phyloP scores from a whole-genome alignment of 2,888 invertebrate genomes.

The Stratiomys singularior region DNA sequence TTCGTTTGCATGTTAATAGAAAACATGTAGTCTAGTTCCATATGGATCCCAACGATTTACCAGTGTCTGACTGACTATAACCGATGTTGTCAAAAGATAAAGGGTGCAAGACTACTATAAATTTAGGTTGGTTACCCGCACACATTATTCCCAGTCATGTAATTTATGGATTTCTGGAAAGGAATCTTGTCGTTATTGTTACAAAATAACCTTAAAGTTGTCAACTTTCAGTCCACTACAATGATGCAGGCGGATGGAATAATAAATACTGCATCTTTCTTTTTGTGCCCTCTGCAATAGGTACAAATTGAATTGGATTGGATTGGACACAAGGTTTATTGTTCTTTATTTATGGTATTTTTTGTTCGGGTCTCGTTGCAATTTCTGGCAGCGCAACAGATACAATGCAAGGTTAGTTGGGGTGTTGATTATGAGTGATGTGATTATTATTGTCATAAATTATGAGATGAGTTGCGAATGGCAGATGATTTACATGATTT shows the following conservation, averaged over 20 bases:
- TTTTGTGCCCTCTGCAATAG: background rate
- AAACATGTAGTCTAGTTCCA: no score
- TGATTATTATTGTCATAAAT: no score
- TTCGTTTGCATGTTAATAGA: background rate
- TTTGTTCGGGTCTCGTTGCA: background rate
- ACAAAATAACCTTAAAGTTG: background rate
- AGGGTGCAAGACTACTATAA: background rate
- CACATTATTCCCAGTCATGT: background rate
- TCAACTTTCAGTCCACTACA: background rate
- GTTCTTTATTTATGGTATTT: background rate
- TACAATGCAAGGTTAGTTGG: background rate
- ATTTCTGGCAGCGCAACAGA: background rate
- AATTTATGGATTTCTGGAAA: slow-evolving; percentile 16
- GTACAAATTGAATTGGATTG: background rate
- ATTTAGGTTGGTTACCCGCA: background rate
- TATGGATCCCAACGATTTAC: no score
- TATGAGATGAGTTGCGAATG: no score
- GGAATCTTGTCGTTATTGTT: background rate
- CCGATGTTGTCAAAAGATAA: background rate
- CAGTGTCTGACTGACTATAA: background rate
- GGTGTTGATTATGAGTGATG: background rate
- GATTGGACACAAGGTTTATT: slow-evolving; percentile 20
- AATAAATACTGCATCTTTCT: slow-evolving; percentile 9
- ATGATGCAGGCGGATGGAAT: background rate
- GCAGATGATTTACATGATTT: no score